phyloP scores from a whole-genome alignment of 2,888 invertebrate genomes.

The Oscheius sp. region DNA sequence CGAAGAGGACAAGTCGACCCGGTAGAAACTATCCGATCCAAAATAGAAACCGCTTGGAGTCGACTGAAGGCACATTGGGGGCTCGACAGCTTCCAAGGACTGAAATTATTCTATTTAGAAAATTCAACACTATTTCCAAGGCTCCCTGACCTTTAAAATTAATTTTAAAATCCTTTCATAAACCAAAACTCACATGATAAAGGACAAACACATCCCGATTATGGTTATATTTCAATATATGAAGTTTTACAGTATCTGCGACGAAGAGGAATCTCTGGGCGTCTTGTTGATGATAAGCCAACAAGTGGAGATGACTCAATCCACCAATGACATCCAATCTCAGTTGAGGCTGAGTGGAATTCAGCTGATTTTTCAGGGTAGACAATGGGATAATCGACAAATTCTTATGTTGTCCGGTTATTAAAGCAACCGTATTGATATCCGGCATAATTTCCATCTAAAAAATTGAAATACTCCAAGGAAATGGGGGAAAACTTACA shows the following conservation, averaged over 20 bases:
- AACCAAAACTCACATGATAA: conserved; percentile 49
- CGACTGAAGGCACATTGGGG: conserved; percentile 58
- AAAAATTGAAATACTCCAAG: neutral
- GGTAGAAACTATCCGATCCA: conserved; percentile 68
- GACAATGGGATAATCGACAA: conserved; percentile 47
- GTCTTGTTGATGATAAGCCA: conserved; percentile 40
- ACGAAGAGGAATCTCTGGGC: conserved; percentile 41
- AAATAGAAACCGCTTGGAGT: conserved; percentile 59
- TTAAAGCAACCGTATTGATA: conserved; percentile 46
- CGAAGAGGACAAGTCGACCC: conserved; percentile 36
- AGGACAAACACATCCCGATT: conserved; percentile 62
- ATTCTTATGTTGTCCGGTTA: conserved; percentile 39
- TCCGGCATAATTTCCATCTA: conserved; percentile 52
- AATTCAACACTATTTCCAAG: too few species aligned
- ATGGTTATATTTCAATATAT: conserved; percentile 61
- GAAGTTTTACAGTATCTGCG: conserved; percentile 56
- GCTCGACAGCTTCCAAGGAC: conserved; percentile 53
- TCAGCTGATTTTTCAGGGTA: conserved; percentile 39
- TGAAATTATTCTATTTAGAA: conserved; percentile 32
- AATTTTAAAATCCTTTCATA: too few species aligned
- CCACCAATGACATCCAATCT: conserved; percentile 47
- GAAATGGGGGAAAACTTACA: conserved; percentile 33
- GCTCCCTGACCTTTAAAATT: too few species aligned
- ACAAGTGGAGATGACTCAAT: conserved; percentile 36
- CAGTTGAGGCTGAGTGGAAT: conserved; percentile 44